Evolutionary conservation across 2,113 vertebrate genomes (phyloP).

Genomic region (Planiliza haematocheilus): DNA sequence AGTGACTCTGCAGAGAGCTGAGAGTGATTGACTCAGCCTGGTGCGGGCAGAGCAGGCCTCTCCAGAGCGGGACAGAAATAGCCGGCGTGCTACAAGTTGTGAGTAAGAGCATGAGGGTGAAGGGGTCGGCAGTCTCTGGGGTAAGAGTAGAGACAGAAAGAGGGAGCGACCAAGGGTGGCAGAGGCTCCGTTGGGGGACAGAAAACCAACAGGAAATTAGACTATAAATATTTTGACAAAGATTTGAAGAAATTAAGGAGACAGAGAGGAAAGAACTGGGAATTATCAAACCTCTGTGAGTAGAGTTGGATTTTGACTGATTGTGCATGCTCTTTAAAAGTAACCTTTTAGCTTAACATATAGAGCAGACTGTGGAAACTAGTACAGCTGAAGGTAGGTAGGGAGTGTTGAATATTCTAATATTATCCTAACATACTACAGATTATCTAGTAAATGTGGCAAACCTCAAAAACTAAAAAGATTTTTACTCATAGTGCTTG

Average conservation of each 20-base stretch:
- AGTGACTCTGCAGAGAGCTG: conserved; percentile 49
- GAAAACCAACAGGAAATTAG: conserved; percentile 12
- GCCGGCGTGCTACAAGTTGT: conserved; percentile 36
- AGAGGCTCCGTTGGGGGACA: conserved; percentile 16
- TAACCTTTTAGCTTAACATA: too few species aligned
- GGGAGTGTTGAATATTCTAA: too few species aligned
- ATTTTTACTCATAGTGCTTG: rapidly evolving
- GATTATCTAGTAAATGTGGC: not conserved
- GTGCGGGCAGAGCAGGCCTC: conserved; percentile 51
- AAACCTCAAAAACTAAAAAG: not conserved
- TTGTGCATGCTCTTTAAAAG: not conserved
- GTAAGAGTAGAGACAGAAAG: conserved; percentile 49
- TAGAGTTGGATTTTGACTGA: conserved; percentile 33
- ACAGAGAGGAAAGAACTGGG: not conserved
- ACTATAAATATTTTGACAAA: conserved; percentile 4
- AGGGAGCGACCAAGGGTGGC: conserved; percentile 8
- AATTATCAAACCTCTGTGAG: conserved; percentile 61
- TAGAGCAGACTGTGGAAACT: not conserved
- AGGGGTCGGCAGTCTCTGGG: conserved; percentile 79
- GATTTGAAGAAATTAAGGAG: conserved; percentile 4
- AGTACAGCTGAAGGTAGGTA: too few species aligned
- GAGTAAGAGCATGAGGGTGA: conserved; percentile 66
- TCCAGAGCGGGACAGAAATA: conserved; percentile 74
- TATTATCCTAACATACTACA: not conserved
- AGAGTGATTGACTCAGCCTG: conserved; percentile 78